A percentile compares a stretch with the other conserved stretches of the same genome.
Evolutionary conservation across 2,113 vertebrate genomes (phyloP).

Genomic region (Numida meleagris): DNA sequence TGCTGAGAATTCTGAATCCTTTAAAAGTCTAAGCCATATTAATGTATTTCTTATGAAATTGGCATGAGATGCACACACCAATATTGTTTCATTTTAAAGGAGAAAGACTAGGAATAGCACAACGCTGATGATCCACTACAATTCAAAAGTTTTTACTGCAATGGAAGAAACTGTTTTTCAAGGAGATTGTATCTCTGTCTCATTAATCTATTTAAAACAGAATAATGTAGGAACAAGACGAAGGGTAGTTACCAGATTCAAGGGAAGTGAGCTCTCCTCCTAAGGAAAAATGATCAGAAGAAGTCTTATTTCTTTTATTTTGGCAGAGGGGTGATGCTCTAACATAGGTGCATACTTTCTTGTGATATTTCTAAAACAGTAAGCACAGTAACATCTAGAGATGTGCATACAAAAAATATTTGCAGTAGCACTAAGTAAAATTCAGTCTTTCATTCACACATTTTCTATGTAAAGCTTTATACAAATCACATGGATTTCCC

Average conservation of each 20-base stretch:
- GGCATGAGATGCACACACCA: rapidly evolving
- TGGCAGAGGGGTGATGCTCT: background rate
- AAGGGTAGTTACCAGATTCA: background rate
- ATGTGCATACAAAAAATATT: background rate
- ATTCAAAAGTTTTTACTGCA: background rate
- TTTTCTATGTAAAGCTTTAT: background rate
- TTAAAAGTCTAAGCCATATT: background rate
- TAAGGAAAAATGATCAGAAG: background rate
- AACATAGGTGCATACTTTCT: background rate
- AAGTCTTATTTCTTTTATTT: background rate
- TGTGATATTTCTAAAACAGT: background rate
- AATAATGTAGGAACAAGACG: background rate
- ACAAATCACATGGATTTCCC: background rate
- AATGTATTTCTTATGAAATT: background rate
- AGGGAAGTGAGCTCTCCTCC: background rate
- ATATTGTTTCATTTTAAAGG: background rate
- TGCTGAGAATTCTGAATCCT: background rate
- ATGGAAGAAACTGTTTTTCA: background rate
- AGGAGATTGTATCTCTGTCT: background rate
- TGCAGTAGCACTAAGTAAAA: background rate
- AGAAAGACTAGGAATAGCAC: background rate
- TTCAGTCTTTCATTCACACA: background rate
- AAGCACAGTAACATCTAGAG: background rate
- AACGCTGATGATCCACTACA: background rate
- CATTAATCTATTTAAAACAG: background rate